Base-by-base conservation (phyloP, 2,888 invertebrate genomes). In the Melanchra persicariae region DNA sequence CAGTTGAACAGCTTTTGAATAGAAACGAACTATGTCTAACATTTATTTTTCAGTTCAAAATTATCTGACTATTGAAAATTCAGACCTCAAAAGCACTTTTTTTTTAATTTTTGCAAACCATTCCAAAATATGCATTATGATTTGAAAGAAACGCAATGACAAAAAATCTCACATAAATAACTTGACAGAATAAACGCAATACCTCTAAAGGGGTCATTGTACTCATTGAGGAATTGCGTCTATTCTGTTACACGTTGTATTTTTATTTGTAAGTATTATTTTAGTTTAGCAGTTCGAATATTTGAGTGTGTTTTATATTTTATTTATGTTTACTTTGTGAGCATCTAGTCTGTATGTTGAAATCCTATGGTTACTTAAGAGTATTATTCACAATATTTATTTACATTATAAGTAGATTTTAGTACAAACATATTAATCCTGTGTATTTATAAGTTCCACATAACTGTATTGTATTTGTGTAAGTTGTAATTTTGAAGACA, bases 321-420 rank as follows among this genome's bases (percentile, higher is more conserved):
- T 54, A 62, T 22, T 34, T 37, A 22, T 22, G 7, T 65, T 59
- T 17, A 51, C 57, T n/a, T 79, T 43, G 83, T 80, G 83, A 79
- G 75, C 57, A 68, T 82, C 82, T 82, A 82, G 82, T 85, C 84
- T 64, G 54, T 74, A 61, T 47, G 58, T 69, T 47, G 64, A 52
- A 75, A 79, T 76, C 60, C 69, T 74, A 70, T 71, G 57, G 80
- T 73, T 74, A 82, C 71, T 77, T 76, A 64, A 81, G 69, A 85
- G 84, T 86, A 86, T 83, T 81, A 85, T 77, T 67, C 72, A 59
- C 51, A 45, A 71, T 71, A 64, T 66, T 74, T 69, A 58, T 79
- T 74, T 58, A 55, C 40, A 62, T 26, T 68, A 49, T 68, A 72
- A 72, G 40, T 78, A 78, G 82, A 51, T 79, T 63, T 63, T 77